Evolutionary conservation across 2,113 vertebrate genomes (phyloP), one percentile per base, ranked within the genome.

Genomic region (Diglossa brunneiventris): DNA sequence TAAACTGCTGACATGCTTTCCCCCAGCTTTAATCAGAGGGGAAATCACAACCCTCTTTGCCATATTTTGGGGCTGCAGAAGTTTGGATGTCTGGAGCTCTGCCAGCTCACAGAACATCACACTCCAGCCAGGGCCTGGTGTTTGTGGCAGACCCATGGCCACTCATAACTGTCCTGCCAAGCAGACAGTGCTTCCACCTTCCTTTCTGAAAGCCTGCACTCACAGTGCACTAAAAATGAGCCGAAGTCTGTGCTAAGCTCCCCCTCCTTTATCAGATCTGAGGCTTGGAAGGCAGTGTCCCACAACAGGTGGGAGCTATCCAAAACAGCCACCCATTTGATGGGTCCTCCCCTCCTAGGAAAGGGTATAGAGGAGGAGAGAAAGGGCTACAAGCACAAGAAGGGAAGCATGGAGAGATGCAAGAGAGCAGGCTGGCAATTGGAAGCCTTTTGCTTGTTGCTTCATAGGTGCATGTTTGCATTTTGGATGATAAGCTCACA

Each of bases 41-140:
- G 41, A 15, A 73, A 76, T 26, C 15, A 27, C 22, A 61, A 5
- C 6, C 23, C n/a, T 56, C 21, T 56, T 26, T 39, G n/a, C 26
- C 20, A 16, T 21, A n/a, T 35, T 87, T 92, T 50, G 53, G 80
- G 37, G n/a, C n/a, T 85, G 26, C 20, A 68, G 49, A 64, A 64
- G n/a, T n/a, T 92, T 55, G 73, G 74, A 49, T 64, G 42, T 37
- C 66, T 8, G 21, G 53, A 95, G n/a, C n/a, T 84, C 44, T 68
- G 46, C 14, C 50, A 86, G 15, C 42, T 89, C 26, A 11, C 20
- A n/a, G 47, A n/a, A 50, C 13, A 41, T 19, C 33, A 42, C 28
- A 12, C 10, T 16, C 6, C 58, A 55, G 30, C 19, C 8, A 20
- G 37, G 8, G 16, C 6, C 30, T 1, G 0, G 11, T 12, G 59